phyloP scores from a whole-genome alignment of 2,797 vertebrate genomes.

The Furcifer pardalis region DNA sequence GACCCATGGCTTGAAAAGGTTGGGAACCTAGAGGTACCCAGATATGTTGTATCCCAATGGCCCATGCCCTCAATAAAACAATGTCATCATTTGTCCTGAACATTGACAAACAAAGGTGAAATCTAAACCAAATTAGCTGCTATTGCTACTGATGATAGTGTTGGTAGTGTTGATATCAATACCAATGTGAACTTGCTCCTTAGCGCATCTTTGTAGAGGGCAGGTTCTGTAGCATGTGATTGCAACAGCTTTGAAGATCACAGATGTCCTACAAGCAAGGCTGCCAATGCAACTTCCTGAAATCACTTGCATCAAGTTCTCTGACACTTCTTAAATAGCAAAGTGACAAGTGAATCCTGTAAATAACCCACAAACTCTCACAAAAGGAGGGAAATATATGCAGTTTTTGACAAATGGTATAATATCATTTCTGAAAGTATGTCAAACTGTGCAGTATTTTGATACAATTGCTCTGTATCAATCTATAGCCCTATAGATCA shows the following conservation, averaged over 20 bases:
- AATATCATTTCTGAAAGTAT: background rate
- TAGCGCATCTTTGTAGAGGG: background rate
- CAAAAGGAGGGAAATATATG: background rate
- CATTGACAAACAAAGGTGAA: too few relatives aligned
- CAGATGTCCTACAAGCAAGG: background rate
- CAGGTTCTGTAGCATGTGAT: background rate
- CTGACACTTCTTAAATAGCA: background rate
- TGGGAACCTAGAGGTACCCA: too few relatives aligned
- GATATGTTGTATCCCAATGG: too few relatives aligned
- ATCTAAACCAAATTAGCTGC: too few relatives aligned
- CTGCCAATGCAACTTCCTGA: background rate
- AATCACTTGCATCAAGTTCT: background rate
- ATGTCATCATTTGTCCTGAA: too few relatives aligned
- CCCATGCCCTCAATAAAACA: too few relatives aligned
- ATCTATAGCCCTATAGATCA: background rate
- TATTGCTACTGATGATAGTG: too few relatives aligned
- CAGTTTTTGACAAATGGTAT: background rate
- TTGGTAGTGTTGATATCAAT: too few relatives aligned
- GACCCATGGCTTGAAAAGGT: too few relatives aligned
- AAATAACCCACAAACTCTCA: background rate
- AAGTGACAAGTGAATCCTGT: background rate
- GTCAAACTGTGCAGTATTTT: background rate
- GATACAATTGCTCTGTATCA: background rate
- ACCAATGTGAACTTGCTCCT: background rate
- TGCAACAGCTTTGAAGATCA: background rate